Percentiles rank a stretch among this genome's conserved stretches.
These are phyloP conservation scores for Cotesia chilonis DNA, from an alignment of 1,140 invertebrate species.

Conservation along the genomic window DNA sequence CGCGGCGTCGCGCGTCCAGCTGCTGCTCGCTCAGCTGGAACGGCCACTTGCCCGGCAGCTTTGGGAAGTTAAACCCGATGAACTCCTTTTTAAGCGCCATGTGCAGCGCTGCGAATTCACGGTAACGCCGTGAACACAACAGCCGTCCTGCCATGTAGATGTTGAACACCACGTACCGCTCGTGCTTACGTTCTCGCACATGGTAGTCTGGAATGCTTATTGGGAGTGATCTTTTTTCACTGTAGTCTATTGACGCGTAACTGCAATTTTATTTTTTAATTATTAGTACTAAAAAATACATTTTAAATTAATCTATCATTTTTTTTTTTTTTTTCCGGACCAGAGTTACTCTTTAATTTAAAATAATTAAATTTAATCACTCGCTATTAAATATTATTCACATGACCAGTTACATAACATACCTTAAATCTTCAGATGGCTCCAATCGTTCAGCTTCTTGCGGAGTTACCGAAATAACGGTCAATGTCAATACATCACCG, in stretches of 20 bases:
- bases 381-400: not conserved
- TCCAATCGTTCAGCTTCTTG: conserved; percentile 73
- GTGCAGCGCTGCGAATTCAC: conserved; percentile 93
- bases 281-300: too few species aligned
- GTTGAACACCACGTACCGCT: conserved; percentile 96
- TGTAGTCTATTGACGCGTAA: conserved; percentile 95
- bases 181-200: conserved; percentile 79
- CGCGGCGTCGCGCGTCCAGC: conserved; percentile 89
- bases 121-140: conserved; percentile 93
- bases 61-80: conserved; percentile 96
- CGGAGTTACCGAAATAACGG: conserved; percentile 94
- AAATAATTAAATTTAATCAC: not conserved
- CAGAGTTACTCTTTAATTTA: too few species aligned
- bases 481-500: conserved; percentile 93
- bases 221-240: conserved; percentile 95
- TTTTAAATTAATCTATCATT: too few species aligned
- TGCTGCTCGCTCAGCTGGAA: conserved; percentile 97
- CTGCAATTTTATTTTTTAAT: conserved; percentile 49
- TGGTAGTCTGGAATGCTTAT: conserved; percentile 98
- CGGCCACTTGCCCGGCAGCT: conserved; percentile 98
- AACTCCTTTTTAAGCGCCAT: conserved; percentile 95
- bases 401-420: conserved; percentile 4
- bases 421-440: conserved; percentile 63
- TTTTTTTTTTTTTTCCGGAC: too few species aligned
- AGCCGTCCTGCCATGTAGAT: conserved; percentile 99